Percentiles rank a stretch among this genome's conserved stretches.
phyloP scores from a whole-genome alignment of 2,797 vertebrate species.

The Pristis pectinata region DNA sequence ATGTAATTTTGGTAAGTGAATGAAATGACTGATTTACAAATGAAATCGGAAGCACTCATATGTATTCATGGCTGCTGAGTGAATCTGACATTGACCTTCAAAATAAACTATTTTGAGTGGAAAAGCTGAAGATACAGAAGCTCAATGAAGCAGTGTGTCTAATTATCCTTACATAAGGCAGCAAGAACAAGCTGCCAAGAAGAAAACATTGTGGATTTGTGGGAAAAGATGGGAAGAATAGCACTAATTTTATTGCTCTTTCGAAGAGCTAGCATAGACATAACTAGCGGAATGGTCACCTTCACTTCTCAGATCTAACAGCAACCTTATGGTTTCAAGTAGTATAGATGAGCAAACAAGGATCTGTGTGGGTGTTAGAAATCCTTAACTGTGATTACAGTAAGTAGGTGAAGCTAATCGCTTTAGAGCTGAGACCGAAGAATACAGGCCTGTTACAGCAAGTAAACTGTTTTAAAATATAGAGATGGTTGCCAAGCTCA shows the following conservation, averaged over 20 bases:
- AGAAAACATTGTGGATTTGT: neutral
- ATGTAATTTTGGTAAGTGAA: neutral
- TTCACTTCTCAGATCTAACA: too few relatives aligned
- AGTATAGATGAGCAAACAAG: neutral
- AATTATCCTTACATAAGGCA: neutral
- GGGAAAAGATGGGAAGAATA: neutral
- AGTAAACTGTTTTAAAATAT: neutral
- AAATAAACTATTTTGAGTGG: neutral
- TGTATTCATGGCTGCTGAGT: neutral
- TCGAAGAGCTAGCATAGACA: neutral
- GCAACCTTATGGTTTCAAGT: neutral
- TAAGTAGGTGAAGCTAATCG: neutral
- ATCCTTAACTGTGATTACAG: neutral
- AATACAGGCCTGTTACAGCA: neutral
- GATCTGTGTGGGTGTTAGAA: neutral
- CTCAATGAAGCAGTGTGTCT: neutral
- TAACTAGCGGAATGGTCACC: neutral
- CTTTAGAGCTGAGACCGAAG: neutral
- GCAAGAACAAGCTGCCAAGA: neutral
- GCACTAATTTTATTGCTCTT: neutral
- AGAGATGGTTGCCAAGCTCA: neutral
- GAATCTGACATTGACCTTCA: neutral
- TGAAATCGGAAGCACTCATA: neutral
- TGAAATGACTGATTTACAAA: neutral
- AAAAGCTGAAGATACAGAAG: neutral